Evolutionary conservation across 2,113 vertebrate genomes (phyloP).

Genomic region (Colaptes auratus): DNA sequence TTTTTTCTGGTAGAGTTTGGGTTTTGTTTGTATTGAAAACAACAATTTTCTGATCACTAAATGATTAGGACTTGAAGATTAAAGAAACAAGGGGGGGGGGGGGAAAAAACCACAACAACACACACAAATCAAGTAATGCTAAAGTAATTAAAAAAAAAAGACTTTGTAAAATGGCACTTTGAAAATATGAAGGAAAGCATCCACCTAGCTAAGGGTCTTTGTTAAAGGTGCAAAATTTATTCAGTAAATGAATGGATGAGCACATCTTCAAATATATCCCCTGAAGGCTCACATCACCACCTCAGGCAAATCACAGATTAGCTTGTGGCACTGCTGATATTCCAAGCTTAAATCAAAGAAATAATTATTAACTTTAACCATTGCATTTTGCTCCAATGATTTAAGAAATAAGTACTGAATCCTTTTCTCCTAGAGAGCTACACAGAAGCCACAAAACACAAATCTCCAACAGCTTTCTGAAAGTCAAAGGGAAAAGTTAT

Average conservation of each 20-base stretch:
- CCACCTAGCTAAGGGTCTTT: neutral
- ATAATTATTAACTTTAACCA: neutral
- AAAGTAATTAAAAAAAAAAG: neutral
- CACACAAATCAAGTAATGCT: neutral
- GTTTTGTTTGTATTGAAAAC: neutral
- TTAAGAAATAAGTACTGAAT: neutral
- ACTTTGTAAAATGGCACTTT: neutral
- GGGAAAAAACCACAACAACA: neutral
- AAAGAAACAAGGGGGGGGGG: neutral
- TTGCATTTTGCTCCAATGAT: neutral
- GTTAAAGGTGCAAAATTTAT: conserved; percentile 16
- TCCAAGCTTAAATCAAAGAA: conserved; percentile 13
- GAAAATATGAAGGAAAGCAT: neutral
- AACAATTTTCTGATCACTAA: neutral
- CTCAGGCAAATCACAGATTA: conserved; percentile 27
- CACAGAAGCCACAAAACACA: neutral
- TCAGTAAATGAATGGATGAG: neutral
- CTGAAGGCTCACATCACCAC: neutral
- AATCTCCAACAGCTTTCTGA: neutral
- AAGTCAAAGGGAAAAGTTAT: neutral
- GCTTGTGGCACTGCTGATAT: neutral
- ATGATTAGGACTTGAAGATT: neutral
- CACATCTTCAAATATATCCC: neutral
- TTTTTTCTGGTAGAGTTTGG: neutral
- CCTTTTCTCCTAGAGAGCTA: neutral